A percentile compares a stretch with the other conserved stretches of the same genome.
These are phyloP conservation scores for Parazoanthus darwini DNA, from an alignment of 92 coral and sea anemone genomes.

Conservation along the genomic window DNA sequence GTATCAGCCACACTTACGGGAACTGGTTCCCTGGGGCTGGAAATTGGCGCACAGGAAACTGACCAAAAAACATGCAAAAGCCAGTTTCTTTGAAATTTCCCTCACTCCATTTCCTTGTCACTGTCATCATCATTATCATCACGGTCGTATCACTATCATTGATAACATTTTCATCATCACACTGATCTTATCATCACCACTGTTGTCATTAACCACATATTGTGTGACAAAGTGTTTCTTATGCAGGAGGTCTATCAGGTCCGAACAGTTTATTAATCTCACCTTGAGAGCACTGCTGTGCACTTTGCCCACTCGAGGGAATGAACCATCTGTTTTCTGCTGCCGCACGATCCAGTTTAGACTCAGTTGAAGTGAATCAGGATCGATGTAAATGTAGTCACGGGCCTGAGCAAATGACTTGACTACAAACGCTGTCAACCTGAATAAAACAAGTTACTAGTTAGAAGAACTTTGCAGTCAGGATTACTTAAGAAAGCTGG, in stretches of 20 bases:
- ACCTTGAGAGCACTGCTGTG: constrained; percentile 92
- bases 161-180: background rate
- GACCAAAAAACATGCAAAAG: too few species aligned
- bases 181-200: background rate
- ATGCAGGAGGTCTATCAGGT: background rate
- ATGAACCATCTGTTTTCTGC: constrained; percentile 74
- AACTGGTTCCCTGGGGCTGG: too few species aligned
- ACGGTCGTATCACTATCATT: background rate
- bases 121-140: background rate
- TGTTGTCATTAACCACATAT: too few species aligned
- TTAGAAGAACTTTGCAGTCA: background rate
- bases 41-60: too few species aligned
- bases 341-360: constrained; percentile 67
- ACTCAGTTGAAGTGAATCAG: constrained; percentile 57
- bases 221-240: background rate
- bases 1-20: too few species aligned
- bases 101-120: background rate
- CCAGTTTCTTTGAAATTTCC: background rate
- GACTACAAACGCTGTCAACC: constrained; percentile 98
- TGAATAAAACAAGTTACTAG: constrained; percentile 27
- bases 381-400: constrained; percentile 79
- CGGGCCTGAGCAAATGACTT: constrained; percentile 94
- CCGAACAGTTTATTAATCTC: background rate
- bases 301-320: constrained; percentile 72
- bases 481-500: background rate